Evolutionary conservation across 2,113 vertebrate genomes (phyloP), one percentile per base, ranked within the genome.

Genomic region (Scomber scombrus): DNA sequence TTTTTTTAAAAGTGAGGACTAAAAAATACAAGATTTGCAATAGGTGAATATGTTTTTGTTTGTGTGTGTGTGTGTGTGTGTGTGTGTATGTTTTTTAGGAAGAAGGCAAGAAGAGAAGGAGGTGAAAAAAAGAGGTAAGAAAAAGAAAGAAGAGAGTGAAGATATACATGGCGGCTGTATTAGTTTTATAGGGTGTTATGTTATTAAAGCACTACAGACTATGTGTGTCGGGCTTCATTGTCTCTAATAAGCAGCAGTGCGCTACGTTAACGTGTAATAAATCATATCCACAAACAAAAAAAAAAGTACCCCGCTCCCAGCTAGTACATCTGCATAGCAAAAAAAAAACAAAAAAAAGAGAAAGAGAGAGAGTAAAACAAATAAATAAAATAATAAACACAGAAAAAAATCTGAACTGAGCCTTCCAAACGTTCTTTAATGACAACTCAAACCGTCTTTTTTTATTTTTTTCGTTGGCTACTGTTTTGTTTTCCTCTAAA

Each of bases 171-270:
- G 79, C 76, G 54, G 81, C 74, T 71, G 75, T 47, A 74, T 82
- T 88, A 80, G 78, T 84, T 89, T 50, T 54, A 72, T 66, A 81
- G 34, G 69, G 75, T 82, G 74, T 90, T 91, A 82, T 26, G 71
- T 90, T 91, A 82, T 86, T 90, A 90, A 91, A 91, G 89, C 89
- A 85, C 90, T 93, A 93, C 80, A 83, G 84, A 91, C 88, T 82
- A 89, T 26, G 23, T 26, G 23, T 26, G 23, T 26, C 23, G 23
- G 23, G 23, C 23, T 75, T 55, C 72, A 70, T 81, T 77, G 88
- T 90, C 79, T 81, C 91, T 93, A 93, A 85, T 71, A 82, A 86
- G 91, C 91, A 90, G 89, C 92, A 55, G 88, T 84, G 86, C 80
- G 81, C 91, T 90, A 92, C 85, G 64, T 55, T 80, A 80, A 81